phyloP scores from a whole-genome alignment of 2,888 invertebrate species.

The Microctonus hyperodae region DNA sequence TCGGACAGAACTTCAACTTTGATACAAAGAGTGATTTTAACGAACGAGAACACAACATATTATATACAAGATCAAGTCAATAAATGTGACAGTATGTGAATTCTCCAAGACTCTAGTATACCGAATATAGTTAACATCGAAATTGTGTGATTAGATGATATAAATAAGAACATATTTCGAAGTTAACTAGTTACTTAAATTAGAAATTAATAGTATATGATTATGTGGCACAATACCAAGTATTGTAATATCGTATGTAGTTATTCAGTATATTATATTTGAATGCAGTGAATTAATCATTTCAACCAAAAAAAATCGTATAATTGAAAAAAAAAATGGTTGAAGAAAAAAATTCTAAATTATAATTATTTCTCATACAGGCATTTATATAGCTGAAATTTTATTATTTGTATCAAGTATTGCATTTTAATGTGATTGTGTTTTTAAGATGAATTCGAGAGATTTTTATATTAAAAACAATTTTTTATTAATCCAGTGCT shows the following conservation, averaged over 20 bases:
- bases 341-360: not conserved
- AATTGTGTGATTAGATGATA: not conserved
- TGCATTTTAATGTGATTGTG: constrained; percentile 14
- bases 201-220: constrained; percentile 8
- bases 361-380: not conserved
- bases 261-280: constrained; percentile 18
- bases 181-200: constrained; percentile 10
- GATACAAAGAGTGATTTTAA: constrained; percentile 67
- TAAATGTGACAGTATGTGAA: constrained; percentile 13
- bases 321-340: not conserved
- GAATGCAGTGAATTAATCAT: not conserved
- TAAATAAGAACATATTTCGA: constrained; percentile 7
- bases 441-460: constrained; percentile 13
- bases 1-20: constrained; percentile 59
- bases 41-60: constrained; percentile 63
- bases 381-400: not conserved
- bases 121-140: constrained; percentile 17
- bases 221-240: constrained; percentile 28
- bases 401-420: not conserved
- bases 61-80: constrained; percentile 56
- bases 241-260: constrained; percentile 29
- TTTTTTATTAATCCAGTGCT: constrained; percentile 22
- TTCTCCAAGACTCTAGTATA: constrained; percentile 27
- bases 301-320: constrained; percentile 3
- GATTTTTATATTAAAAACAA: constrained; percentile 14